Evolutionary conservation across 23 tunicate species (phyloP).

Genomic region (Diplosoma virens): DNA sequence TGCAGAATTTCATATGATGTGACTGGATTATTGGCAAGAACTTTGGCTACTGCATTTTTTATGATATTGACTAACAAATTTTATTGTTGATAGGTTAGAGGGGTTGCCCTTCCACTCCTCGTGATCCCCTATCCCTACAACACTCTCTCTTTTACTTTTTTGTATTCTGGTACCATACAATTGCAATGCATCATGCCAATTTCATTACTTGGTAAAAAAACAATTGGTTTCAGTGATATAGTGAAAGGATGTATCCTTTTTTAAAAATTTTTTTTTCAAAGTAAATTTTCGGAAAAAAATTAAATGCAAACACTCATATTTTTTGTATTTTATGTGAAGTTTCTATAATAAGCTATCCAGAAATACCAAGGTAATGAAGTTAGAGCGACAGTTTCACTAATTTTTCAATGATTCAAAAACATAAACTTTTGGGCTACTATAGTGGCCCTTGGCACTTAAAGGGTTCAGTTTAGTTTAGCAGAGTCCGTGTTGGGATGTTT

Average conservation of each 20-base stretch:
- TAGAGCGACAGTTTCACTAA: no score
- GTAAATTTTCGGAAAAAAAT: background rate
- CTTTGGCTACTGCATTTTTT: slow-evolving; percentile 14
- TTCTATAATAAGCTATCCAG: no score
- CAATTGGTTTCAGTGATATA: background rate
- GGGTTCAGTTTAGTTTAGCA: no score
- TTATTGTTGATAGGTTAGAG: slow-evolving; percentile 18
- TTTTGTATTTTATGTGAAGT: no score
- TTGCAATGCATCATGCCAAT: slow-evolving; percentile 6
- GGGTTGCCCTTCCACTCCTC: slow-evolving; percentile 17
- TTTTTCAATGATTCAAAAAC: no score
- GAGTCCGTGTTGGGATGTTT: no score
- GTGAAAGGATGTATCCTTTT: background rate
- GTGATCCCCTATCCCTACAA: slow-evolving; percentile 5
- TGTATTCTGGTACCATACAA: slow-evolving; percentile 21
- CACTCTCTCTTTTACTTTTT: slow-evolving; percentile 4
- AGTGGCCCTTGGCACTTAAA: no score
- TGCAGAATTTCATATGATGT: slow-evolving; percentile 30
- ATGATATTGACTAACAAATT: slow-evolving; percentile 5
- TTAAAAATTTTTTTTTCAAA: background rate
- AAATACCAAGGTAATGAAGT: no score
- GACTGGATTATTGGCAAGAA: slow-evolving; percentile 22
- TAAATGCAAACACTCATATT: background rate
- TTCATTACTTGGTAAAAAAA: slow-evolving; percentile 7
- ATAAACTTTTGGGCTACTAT: no score